Percentiles rank a stretch among this genome's conserved stretches.
phyloP scores from a whole-genome alignment of 2,113 vertebrate species.

The Megaleporinus macrocephalus region DNA sequence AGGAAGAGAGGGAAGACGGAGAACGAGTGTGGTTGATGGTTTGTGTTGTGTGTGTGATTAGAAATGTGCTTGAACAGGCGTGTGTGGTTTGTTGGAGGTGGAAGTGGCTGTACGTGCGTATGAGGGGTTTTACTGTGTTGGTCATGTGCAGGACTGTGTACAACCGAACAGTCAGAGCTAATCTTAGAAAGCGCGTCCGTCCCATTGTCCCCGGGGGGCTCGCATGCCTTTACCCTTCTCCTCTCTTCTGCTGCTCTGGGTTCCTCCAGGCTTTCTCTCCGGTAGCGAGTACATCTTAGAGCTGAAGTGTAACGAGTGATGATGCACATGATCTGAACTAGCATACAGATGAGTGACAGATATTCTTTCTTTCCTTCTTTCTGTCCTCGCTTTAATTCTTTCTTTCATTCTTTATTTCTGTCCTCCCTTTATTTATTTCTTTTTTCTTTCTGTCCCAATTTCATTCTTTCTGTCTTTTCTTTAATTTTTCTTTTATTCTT shows the following conservation, averaged over 20 bases:
- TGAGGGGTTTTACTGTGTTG: slow-evolving; percentile 8
- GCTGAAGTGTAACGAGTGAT: not conserved
- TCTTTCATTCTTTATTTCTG: no score
- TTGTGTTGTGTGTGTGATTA: not conserved
- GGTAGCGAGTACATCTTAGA: not conserved
- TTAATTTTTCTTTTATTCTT: no score
- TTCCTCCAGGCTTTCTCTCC: not conserved
- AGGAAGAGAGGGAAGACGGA: not conserved
- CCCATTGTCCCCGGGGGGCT: slow-evolving; percentile 55
- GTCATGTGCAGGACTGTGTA: slow-evolving; percentile 34
- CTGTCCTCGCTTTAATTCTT: no score
- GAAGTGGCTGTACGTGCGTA: slow-evolving; percentile 10
- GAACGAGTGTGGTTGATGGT: not conserved
- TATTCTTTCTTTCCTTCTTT: no score
- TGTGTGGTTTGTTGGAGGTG: slow-evolving; percentile 4
- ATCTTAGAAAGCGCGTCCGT: slow-evolving; percentile 68
- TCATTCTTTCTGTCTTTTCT: no score
- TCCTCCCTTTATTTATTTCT: no score
- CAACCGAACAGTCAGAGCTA: slow-evolving; percentile 58
- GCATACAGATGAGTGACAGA: no score
- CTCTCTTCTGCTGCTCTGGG: slow-evolving; percentile 53
- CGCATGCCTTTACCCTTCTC: slow-evolving; percentile 16
- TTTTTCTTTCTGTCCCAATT: no score
- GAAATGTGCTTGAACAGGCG: not conserved
- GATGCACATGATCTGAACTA: not conserved